Percentiles rank a stretch among this genome's conserved stretches.
phyloP scores from a whole-genome alignment of 1,140 invertebrate genomes.

The Drosophila melanica region DNA sequence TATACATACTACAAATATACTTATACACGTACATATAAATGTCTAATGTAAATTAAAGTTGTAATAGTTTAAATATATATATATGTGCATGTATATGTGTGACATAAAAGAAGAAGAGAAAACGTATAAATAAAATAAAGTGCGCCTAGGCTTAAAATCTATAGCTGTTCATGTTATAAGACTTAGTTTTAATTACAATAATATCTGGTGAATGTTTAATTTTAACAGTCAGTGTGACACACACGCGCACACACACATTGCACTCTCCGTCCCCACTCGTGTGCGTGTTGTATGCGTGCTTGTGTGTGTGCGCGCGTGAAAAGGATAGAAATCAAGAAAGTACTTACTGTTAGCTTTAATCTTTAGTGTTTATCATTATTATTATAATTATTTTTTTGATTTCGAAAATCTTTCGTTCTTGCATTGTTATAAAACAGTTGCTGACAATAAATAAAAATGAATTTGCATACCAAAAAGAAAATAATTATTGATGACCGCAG shows the following conservation, averaged over 20 bases:
- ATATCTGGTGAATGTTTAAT: conserved; percentile 23
- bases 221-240: conserved; percentile 30
- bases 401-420: conserved; percentile 2
- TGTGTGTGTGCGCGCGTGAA: conserved; percentile 8
- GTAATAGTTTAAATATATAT: conserved; percentile 51
- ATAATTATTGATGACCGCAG: conserved; percentile 14
- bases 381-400: conserved; percentile 9
- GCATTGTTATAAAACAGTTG: conserved; percentile 52
- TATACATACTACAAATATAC: conserved; percentile 23
- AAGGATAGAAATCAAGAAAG: conserved; percentile 34
- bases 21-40: conserved; percentile 42
- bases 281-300: conserved; percentile 22
- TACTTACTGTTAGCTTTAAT: conserved; percentile 53
- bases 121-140: conserved; percentile 2
- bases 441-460: conserved; percentile 66
- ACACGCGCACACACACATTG: conserved; percentile 27
- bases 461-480: conserved; percentile 17
- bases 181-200: conserved; percentile 47
- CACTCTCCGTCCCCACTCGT: conserved; percentile 57
- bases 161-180: conserved; percentile 43
- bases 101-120: conserved; percentile 7
- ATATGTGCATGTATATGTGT: conserved; percentile 45
- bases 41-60: conserved; percentile 68
- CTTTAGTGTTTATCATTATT: conserved; percentile 25
- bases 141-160: conserved; percentile 25